phyloP scores from a whole-genome alignment of 2,888 invertebrate species.

The Nephrotoma appendiculata region DNA sequence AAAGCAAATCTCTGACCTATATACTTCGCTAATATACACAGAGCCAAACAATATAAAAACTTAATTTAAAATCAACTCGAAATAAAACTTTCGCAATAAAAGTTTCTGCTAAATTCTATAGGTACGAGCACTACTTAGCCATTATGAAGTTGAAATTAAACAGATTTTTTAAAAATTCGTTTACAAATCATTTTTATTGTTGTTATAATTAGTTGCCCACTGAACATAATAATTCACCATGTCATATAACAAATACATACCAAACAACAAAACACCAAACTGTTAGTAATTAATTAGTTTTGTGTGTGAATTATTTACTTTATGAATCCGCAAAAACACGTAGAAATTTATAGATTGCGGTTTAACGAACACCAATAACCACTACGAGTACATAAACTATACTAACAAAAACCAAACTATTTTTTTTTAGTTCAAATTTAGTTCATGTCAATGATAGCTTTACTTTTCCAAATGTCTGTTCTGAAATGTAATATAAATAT shows the following conservation, averaged over 20 bases:
- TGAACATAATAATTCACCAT: neutral
- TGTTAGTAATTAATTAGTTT: neutral
- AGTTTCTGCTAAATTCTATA: neutral
- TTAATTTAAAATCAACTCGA: neutral
- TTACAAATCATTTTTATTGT: neutral
- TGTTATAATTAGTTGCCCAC: neutral
- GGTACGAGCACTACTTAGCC: neutral
- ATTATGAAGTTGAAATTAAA: neutral
- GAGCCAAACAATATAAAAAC: neutral
- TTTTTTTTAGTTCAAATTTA: neutral
- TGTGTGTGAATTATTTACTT: neutral
- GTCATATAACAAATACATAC: neutral
- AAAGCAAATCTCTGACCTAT: no score
- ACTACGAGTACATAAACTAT: neutral
- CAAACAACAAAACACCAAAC: neutral
- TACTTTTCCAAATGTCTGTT: neutral
- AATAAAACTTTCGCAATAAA: neutral
- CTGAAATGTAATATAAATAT: neutral
- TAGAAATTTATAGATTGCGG: neutral
- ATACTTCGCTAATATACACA: no score
- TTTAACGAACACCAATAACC: neutral
- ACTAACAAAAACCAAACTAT: neutral
- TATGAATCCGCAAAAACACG: neutral
- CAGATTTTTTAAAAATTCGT: neutral
- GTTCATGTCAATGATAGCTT: neutral